These are phyloP conservation scores for Parus major DNA, from an alignment of 2,113 vertebrate species.

Conservation along the genomic window DNA sequence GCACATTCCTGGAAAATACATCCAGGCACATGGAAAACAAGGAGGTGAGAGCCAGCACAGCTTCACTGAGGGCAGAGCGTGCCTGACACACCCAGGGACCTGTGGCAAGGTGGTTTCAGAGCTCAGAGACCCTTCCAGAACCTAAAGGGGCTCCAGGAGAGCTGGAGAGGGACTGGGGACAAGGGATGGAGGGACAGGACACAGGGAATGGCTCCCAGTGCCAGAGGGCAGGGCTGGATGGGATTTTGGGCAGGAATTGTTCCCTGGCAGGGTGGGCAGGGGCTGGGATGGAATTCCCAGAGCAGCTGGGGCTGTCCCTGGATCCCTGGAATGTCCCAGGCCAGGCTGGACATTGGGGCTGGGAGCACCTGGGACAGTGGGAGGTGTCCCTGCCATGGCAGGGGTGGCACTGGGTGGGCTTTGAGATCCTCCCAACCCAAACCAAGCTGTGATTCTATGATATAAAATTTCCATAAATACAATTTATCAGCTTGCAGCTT, in stretches of 20 bases:
- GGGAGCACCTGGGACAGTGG: not conserved
- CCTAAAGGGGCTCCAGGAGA: not conserved
- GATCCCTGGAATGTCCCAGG: not conserved
- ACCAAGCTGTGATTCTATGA: not conserved
- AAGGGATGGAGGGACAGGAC: not conserved
- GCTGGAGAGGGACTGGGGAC: not conserved
- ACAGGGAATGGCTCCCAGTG: not conserved
- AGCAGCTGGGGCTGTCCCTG: not conserved
- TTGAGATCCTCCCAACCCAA: not conserved
- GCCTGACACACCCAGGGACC: not conserved
- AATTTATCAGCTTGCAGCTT: constrained; percentile 18
- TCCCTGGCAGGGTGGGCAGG: not conserved
- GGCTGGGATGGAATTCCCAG: not conserved
- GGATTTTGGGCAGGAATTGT: not conserved
- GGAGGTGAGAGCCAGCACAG: not conserved
- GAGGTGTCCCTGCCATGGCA: not conserved
- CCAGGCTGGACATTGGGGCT: not conserved
- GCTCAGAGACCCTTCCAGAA: not conserved
- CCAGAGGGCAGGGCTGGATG: not conserved
- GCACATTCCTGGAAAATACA: not conserved
- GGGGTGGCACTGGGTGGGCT: rapidly evolving
- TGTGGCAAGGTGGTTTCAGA: not conserved
- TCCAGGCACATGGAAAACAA: not conserved
- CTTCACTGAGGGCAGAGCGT: not conserved
- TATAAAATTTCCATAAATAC: not conserved